These are phyloP conservation scores for Cotesia vestalis DNA, from an alignment of 1,140 invertebrate genomes.

Conservation along the genomic window DNA sequence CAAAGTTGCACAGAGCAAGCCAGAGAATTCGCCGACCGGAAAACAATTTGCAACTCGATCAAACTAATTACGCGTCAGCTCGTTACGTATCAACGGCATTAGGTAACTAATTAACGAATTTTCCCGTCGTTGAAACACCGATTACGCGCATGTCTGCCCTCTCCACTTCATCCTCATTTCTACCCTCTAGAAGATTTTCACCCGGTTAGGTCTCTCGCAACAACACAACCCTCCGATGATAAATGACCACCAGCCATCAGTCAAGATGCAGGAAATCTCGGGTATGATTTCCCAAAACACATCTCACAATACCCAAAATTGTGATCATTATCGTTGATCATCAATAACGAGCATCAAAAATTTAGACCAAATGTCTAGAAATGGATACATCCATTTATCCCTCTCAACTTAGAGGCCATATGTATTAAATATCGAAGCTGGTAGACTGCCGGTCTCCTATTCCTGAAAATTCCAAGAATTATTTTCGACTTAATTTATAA, in stretches of 20 bases:
- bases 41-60: conserved; percentile 43
- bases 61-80: conserved; percentile 43
- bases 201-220: too few species aligned
- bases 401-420: too few species aligned
- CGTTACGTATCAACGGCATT: conserved; percentile 35
- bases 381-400: neutral
- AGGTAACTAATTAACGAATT: conserved; percentile 44
- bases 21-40: conserved; percentile 25
- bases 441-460: conserved; percentile 53
- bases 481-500: conserved; percentile 28
- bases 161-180: neutral
- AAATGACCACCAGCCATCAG: too few species aligned
- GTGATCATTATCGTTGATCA: too few species aligned
- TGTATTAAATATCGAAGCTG: conserved; percentile 32
- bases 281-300: too few species aligned
- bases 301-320: too few species aligned
- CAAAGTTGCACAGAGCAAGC: conserved; percentile 1
- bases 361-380: too few species aligned
- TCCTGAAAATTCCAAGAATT: conserved; percentile 31
- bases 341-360: too few species aligned
- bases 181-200: too few species aligned
- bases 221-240: too few species aligned
- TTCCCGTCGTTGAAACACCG: neutral
- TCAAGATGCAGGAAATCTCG: too few species aligned
- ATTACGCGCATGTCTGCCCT: neutral